Evolutionary conservation across 2,797 vertebrate species (phyloP), one percentile per base, ranked within the genome.

Genomic region (Silurus aristotelis): DNA sequence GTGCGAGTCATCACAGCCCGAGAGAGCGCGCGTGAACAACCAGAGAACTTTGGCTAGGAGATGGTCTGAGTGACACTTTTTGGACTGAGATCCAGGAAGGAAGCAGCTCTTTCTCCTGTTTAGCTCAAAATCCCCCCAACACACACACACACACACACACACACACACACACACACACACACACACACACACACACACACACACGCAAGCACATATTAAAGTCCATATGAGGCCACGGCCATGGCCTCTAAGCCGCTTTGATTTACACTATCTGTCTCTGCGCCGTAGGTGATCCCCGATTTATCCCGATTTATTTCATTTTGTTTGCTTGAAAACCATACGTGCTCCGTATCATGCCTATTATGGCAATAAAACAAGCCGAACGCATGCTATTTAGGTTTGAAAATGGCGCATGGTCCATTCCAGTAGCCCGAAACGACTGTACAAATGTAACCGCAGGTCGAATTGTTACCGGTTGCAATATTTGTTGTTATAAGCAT

Each of bases 221-320:
- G 94, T 94, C 93, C 96, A 95, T 93, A 95, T 93, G 94, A 96
- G 95, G 90, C 87, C 87, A 86, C 91, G 92, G 94, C 94, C 93
- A 88, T 91, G 87, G 92, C 91, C 92, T 95, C 92, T 96, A 96
- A 96, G 95, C 95, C 94, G 90, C 90, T 95, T 92, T 95, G 94
- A 96, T 96, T 94, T 92, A 89, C 68, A 86, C 91, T 94, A 94
- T 68, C 90, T 95, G 94, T 95, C 92, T 91, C 81, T 87, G 89
- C 87, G 76, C 80, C 90, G 89, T 90, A 94, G 89, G 87, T 90
- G 83, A 90, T 89, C 90, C 80, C 82, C 68, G 83, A 89, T 85
- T 87, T 86, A 90, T 89, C 90, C 81, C 80, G 72, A 84, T 89
- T 86, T 87, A 91, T 92, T 90, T 90, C 89, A 91, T 92, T 89